Conservation (phyloP, 1,140 invertebrate species). For the Oscheius sp. region DNA sequence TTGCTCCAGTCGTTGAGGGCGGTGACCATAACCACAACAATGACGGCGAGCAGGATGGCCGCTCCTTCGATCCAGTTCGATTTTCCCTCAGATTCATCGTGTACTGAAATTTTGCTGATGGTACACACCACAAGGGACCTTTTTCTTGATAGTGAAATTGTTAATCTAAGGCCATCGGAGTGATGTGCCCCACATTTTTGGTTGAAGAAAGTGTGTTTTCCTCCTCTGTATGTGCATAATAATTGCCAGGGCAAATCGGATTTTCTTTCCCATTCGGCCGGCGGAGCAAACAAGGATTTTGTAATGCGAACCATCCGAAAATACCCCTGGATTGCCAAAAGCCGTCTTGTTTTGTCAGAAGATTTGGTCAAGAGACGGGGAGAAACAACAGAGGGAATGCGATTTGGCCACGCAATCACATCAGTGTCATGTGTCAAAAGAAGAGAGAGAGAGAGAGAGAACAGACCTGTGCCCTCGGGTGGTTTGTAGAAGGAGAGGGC, state of each 20-base stretch:
- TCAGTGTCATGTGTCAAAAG: too few species aligned
- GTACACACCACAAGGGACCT: slow-evolving; percentile 3
- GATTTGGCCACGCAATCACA: too few species aligned
- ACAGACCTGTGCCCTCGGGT: not conserved
- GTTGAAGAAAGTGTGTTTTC: not conserved
- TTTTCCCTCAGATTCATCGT: slow-evolving; percentile 14
- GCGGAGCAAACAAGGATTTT: too few species aligned
- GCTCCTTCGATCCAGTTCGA: slow-evolving; percentile 58
- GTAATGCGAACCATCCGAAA: too few species aligned
- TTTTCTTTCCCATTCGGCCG: too few species aligned
- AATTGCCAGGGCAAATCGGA: too few species aligned
- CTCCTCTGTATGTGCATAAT: not conserved
- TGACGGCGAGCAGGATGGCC: slow-evolving; percentile 58
- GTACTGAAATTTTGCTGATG: too few species aligned
- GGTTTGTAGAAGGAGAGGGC: slow-evolving; percentile 86
- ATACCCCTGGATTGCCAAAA: too few species aligned
- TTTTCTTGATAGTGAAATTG: not conserved
- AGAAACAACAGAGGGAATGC: too few species aligned
- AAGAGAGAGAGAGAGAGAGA: too few species aligned
- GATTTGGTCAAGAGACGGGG: too few species aligned
- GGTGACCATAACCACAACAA: slow-evolving; percentile 60
- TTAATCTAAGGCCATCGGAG: not conserved
- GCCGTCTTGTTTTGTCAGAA: too few species aligned
- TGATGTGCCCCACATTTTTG: not conserved
- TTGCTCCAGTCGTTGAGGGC: slow-evolving; percentile 59